Conservation (phyloP, 2,797 vertebrate genomes). For the Sebastes taczanowskii region DNA sequence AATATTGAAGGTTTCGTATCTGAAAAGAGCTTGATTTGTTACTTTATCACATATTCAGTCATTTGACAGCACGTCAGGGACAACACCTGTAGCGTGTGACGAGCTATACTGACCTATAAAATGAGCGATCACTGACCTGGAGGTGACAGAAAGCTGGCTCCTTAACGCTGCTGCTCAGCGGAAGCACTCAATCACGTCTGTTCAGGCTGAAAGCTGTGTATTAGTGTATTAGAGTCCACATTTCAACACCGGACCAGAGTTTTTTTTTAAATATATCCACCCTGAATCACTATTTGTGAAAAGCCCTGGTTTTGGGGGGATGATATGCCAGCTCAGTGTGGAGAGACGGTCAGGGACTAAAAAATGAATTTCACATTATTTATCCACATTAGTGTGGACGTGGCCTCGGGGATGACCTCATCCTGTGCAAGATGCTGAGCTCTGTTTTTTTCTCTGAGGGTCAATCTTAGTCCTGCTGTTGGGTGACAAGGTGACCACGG, state of each 20-base stretch:
- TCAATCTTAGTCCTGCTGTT: slow-evolving; percentile 65
- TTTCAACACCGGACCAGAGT: neutral
- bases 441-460: slow-evolving; percentile 56
- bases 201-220: neutral
- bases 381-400: neutral
- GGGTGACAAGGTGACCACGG: slow-evolving; percentile 39
- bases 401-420: slow-evolving; percentile 24
- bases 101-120: neutral
- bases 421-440: neutral
- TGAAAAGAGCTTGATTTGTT: neutral
- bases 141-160: neutral
- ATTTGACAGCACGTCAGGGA: neutral
- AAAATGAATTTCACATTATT: neutral
- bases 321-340: neutral
- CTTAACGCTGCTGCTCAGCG: neutral
- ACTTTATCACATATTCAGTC: neutral
- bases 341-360: neutral
- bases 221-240: neutral
- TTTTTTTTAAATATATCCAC: neutral
- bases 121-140: neutral
- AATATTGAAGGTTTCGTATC: neutral
- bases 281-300: neutral
- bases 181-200: neutral
- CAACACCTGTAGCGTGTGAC: neutral
- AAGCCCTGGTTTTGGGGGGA: neutral